Base-by-base conservation (phyloP, 2,797 vertebrate genomes). In the Pseudomugil tenellus region DNA sequence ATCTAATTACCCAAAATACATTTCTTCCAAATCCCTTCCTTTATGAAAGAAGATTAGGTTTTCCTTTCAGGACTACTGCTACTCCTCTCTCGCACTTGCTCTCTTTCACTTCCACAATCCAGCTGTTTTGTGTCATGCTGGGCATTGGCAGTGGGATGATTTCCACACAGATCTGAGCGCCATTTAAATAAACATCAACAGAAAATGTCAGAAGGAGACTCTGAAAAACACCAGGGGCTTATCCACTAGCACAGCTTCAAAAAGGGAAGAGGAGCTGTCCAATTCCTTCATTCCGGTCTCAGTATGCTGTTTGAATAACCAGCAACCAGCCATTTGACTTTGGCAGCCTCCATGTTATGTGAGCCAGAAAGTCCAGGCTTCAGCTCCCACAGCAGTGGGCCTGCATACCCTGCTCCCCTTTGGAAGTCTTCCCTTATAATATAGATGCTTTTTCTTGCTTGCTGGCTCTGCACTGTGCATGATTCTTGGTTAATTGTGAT, bases 121-220 rank as follows among this genome's bases (percentile, higher is more conserved):
- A 84, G 85, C 87, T 87, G 84, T 88, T 89, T 81, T 73, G 76
- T 68, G 77, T 81, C 86, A 80, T 83, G 82, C 85, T 76, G 84
- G 83, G 83, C 74, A 68, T 69, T 84, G 43, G 57, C 80, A 56
- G 81, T 17, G 63, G 87, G 83, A 80, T 23, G 54, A 80, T 87
- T 90, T 91, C 88, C 87, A 88, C 84, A 74, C 80, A 34, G 70
- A 89, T 90, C 85, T 63, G 60, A 87, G 76, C 43, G 23, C 52
- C 80, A 81, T 89, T 91, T 89, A 89, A 90, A 91, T 85, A 87
- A 91, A 90, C 91, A 92, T 89, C 85, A 88, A 91, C 90, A 87
- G 78, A 87, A 81, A 74, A 87, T 87, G 85, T 89, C 86, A 85
- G 74, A 79, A 70, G 84, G 83, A 87, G 81, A 62, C 86, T 75